Percentiles rank a stretch among this genome's conserved stretches.
phyloP scores from a whole-genome alignment of 2,888 invertebrate genomes.

The Eupithecia insigniata region DNA sequence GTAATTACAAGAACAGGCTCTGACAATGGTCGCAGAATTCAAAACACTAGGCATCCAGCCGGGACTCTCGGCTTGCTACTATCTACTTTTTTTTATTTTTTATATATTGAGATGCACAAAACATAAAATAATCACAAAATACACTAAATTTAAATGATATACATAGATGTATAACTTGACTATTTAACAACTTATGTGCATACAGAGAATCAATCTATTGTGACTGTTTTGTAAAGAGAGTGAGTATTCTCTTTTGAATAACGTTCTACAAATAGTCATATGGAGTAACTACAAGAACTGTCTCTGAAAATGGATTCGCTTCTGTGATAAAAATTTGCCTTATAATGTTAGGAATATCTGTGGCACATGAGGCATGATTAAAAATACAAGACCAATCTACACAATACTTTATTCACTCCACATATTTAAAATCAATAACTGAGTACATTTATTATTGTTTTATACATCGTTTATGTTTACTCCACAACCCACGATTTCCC shows the following conservation, averaged over 20 bases:
- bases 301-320: conserved; percentile 67
- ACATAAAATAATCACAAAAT: too few relatives aligned
- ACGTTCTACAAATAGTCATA: not conserved
- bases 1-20: conserved; percentile 63
- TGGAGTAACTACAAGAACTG: conserved; percentile 55
- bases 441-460: too few relatives aligned
- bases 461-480: not conserved
- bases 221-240: conserved; percentile 88
- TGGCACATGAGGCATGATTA: too few relatives aligned
- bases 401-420: too few relatives aligned
- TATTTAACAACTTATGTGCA: too few relatives aligned
- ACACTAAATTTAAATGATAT: too few relatives aligned
- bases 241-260: conserved; percentile 63
- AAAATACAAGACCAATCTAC: too few relatives aligned
- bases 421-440: too few relatives aligned
- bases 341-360: too few relatives aligned
- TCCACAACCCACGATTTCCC: conserved; percentile 29
- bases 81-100: conserved; percentile 86
- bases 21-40: conserved; percentile 72
- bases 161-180: conserved; percentile 62
- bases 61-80: conserved; percentile 89
- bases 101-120: too few relatives aligned
- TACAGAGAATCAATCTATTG: too few relatives aligned
- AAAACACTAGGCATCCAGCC: conserved; percentile 88
- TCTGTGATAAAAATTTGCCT: too few relatives aligned